Evolutionary conservation across 2,797 vertebrate species (phyloP).

Genomic region (Sebastes hubbsi): DNA sequence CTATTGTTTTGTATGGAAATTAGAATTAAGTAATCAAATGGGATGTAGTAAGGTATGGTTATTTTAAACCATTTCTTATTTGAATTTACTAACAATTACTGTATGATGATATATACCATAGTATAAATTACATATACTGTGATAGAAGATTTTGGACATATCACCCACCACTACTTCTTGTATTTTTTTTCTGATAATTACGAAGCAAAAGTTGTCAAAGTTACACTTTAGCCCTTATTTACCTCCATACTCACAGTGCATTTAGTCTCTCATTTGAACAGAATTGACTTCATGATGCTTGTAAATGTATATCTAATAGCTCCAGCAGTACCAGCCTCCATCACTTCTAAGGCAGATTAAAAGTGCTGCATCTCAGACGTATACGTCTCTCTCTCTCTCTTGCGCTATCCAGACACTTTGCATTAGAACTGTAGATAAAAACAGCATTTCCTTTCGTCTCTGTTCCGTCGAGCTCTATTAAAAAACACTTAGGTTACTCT

Average conservation of each 20-base stretch:
- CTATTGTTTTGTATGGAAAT: too few relatives aligned
- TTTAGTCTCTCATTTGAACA: neutral
- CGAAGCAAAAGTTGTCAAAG: too few relatives aligned
- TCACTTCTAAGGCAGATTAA: neutral
- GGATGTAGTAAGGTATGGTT: too few relatives aligned
- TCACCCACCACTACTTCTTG: too few relatives aligned
- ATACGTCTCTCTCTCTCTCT: too few relatives aligned
- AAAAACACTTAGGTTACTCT: constrained; percentile 12
- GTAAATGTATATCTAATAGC: neutral
- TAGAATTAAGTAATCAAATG: too few relatives aligned
- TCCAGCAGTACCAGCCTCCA: neutral
- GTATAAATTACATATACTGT: too few relatives aligned
- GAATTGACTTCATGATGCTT: neutral
- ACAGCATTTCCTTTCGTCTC: neutral
- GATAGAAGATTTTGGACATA: too few relatives aligned
- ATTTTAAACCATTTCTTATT: too few relatives aligned
- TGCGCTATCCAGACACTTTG: neutral
- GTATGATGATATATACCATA: too few relatives aligned
- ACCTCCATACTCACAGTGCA: neutral
- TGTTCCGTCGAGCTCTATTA: neutral
- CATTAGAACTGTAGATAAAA: neutral
- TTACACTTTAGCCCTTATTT: neutral
- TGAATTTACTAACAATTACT: too few relatives aligned
- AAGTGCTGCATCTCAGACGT: neutral
- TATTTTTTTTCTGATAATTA: too few relatives aligned